Evolutionary conservation across 2,797 vertebrate genomes (phyloP).

Genomic region (Coregonus ussuriensis): DNA sequence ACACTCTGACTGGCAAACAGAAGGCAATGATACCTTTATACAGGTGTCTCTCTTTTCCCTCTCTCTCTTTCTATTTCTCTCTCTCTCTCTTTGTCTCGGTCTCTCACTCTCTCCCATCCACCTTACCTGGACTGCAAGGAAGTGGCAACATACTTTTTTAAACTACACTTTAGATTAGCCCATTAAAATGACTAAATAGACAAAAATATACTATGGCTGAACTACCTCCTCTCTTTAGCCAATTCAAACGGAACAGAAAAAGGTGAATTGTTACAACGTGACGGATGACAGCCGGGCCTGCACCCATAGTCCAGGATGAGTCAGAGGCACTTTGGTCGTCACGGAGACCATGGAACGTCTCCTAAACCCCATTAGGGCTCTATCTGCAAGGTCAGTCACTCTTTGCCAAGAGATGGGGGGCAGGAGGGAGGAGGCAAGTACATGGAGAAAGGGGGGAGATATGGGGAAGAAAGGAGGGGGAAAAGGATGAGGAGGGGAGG

Average conservation of each 20-base stretch:
- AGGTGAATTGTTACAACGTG: constrained; percentile 13
- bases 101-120: neutral
- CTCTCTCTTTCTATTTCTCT: too few relatives aligned
- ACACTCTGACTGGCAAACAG: neutral
- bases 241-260: constrained; percentile 32
- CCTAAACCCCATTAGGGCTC: constrained; percentile 53
- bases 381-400: constrained; percentile 48
- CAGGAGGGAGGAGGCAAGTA: neutral
- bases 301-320: constrained; percentile 46
- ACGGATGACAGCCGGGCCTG: constrained; percentile 45
- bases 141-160: neutral
- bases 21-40: neutral
- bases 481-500: neutral
- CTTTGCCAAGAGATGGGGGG: neutral
- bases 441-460: too few relatives aligned
- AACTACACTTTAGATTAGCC: neutral
- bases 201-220: constrained; percentile 32
- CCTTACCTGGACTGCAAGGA: neutral
- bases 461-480: too few relatives aligned
- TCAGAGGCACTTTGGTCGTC: constrained; percentile 34
- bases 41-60: neutral
- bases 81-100: too few relatives aligned
- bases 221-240: constrained; percentile 15
- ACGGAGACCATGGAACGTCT: constrained; percentile 25
- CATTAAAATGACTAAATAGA: neutral